These are phyloP conservation scores for Arctia plantaginis DNA, from an alignment of 2,888 invertebrate genomes.

Conservation along the genomic window DNA sequence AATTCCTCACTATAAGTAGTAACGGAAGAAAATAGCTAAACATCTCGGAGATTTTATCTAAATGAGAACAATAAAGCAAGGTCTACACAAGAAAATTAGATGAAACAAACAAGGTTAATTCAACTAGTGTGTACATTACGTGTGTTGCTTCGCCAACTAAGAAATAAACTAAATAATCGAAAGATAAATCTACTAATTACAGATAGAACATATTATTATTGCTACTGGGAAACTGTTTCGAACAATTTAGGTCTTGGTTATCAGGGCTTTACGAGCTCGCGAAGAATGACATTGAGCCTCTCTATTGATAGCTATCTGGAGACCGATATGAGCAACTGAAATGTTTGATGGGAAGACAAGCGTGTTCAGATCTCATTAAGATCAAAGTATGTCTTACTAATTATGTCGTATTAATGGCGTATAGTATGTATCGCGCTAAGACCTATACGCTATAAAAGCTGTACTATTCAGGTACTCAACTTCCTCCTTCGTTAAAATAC, in stretches of 20 bases:
- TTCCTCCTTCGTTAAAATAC: background rate
- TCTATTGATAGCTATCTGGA: background rate
- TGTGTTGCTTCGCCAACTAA: conserved; percentile 26
- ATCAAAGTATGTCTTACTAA: background rate
- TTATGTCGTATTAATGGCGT: background rate
- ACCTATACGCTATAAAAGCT: too few species aligned
- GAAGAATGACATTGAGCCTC: background rate
- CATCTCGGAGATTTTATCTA: conserved; percentile 38
- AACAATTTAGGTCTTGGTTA: background rate
- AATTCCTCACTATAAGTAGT: background rate
- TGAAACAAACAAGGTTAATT: conserved; percentile 25
- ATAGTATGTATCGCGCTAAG: too few species aligned
- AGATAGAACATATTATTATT: background rate
- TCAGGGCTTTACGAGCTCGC: background rate
- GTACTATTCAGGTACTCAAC: background rate
- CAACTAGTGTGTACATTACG: conserved; percentile 20
- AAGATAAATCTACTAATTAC: conserved; percentile 24
- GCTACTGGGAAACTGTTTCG: background rate
- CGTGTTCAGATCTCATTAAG: background rate
- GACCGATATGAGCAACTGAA: background rate
- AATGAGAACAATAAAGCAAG: conserved; percentile 39
- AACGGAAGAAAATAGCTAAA: conserved; percentile 11
- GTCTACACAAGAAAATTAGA: conserved; percentile 34
- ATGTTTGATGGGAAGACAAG: background rate
- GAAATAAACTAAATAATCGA: conserved; percentile 19